Conservation (phyloP, 2,113 vertebrate species). For the Epinephelus moara region DNA sequence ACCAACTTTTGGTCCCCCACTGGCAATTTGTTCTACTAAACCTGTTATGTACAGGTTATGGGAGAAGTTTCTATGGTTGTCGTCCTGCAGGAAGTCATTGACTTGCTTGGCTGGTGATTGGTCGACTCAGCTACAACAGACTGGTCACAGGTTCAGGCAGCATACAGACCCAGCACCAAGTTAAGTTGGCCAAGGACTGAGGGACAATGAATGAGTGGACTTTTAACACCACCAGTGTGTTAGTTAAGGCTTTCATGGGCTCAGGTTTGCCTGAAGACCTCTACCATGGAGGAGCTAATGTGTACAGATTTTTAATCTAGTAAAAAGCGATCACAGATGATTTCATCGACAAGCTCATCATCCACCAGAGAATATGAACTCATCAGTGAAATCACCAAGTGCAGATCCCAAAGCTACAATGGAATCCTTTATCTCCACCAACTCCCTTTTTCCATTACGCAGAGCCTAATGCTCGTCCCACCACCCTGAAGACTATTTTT, state of each 20-base stretch:
- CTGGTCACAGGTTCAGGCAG: slow-evolving; percentile 6
- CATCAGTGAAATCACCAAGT: slow-evolving; percentile 2
- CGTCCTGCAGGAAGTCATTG: background rate
- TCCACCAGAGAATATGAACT: background rate
- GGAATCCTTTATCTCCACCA: background rate
- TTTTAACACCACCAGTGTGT: background rate
- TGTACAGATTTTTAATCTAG: background rate
- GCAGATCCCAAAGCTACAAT: slow-evolving; percentile 43
- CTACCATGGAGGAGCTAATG: background rate
- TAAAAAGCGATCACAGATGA: background rate
- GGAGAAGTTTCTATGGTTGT: background rate
- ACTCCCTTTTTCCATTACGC: background rate
- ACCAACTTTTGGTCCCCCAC: background rate
- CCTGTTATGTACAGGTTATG: background rate
- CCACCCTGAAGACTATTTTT: background rate
- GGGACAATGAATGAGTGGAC: background rate
- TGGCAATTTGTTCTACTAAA: background rate
- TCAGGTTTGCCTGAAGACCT: slow-evolving; percentile 36
- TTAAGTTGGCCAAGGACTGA: background rate
- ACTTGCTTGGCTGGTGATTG: background rate
- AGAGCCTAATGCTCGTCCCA: background rate
- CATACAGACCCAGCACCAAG: background rate
- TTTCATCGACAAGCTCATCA: background rate
- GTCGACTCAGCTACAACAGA: background rate
- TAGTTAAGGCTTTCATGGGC: background rate